These are phyloP conservation scores for Myocastor coypus DNA, from an alignment of 2,113 vertebrate species.

Conservation along the genomic window DNA sequence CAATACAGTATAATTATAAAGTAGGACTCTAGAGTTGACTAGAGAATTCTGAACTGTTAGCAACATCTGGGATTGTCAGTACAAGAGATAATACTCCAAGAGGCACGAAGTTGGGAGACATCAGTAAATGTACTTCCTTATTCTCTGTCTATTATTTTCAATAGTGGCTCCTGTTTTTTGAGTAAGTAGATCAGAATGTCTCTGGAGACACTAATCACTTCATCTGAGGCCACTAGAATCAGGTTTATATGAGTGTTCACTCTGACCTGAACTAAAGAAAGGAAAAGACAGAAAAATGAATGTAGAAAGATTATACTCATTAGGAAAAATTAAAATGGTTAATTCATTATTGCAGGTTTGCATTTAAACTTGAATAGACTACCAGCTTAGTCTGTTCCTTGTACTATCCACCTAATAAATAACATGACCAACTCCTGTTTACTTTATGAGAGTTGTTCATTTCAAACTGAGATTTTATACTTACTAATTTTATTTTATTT, in stretches of 20 bases:
- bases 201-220: slow-evolving; percentile 17
- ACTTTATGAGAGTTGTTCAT: slow-evolving; percentile 1
- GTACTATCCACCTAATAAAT: background rate
- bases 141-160: background rate
- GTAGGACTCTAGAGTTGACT: background rate
- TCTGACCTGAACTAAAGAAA: background rate
- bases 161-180: background rate
- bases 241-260: background rate
- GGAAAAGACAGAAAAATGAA: background rate
- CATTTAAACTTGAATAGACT: background rate
- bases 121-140: background rate
- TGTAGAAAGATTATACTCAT: background rate
- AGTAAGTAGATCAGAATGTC: background rate
- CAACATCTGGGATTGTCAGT: background rate
- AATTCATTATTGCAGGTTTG: background rate
- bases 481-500: no score
- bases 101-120: background rate
- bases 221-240: background rate
- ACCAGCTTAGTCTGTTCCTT: background rate
- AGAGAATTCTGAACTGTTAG: background rate
- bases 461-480: slow-evolving; percentile 8
- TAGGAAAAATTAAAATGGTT: slow-evolving; percentile 16
- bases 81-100: background rate
- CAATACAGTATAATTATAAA: slow-evolving; percentile 13
- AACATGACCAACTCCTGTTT: background rate